Evolutionary conservation across 2,113 vertebrate genomes (phyloP).

Genomic region (Agapornis roseicollis): DNA sequence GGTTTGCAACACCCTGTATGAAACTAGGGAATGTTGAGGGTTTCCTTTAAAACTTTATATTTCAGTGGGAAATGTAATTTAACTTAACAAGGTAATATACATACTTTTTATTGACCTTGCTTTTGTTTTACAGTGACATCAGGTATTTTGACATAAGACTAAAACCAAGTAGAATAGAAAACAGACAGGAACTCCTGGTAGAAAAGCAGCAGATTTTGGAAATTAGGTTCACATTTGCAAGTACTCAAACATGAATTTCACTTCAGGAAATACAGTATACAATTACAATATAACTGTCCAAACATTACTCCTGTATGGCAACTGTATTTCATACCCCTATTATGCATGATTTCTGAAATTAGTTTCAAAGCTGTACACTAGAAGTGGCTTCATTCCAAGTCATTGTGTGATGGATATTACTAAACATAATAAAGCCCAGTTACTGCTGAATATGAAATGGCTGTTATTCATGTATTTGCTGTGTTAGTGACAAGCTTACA

Average conservation of each 20-base stretch:
- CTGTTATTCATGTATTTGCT: not conserved
- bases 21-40: not conserved
- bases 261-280: conserved; percentile 5
- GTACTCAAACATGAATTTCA: not conserved
- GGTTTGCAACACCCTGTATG: not conserved
- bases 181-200: not conserved
- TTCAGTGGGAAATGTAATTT: not conserved
- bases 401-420: not conserved
- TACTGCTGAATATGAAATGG: not conserved
- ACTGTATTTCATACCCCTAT: not conserved
- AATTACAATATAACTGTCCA: not conserved
- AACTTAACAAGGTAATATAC: not conserved
- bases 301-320: not conserved
- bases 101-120: not conserved
- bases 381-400: conserved; percentile 27
- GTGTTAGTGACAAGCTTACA: not conserved
- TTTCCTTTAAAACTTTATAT: conserved; percentile 11
- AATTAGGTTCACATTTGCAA: not conserved
- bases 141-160: not conserved
- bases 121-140: conserved; percentile 21
- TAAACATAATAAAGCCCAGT: not conserved
- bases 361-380: not conserved
- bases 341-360: conserved; percentile 18
- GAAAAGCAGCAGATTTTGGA: not conserved
- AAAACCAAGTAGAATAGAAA: not conserved